These are phyloP conservation scores for Anthophora plumipes DNA, from an alignment of 2,888 invertebrate species.

Conservation along the genomic window DNA sequence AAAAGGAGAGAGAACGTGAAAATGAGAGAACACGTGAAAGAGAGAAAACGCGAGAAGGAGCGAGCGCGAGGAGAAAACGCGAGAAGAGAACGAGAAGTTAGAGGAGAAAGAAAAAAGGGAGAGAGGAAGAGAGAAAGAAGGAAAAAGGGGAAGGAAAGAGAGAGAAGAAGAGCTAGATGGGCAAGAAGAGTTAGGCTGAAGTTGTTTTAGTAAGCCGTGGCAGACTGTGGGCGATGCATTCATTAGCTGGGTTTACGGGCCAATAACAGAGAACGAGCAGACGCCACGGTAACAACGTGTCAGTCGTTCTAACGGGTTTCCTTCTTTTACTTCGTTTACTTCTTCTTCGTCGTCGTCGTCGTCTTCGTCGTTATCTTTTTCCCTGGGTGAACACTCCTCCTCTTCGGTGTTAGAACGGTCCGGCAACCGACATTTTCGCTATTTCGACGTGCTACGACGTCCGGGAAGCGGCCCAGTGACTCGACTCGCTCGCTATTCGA, in stretches of 20 bases:
- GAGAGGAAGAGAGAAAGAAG: no score
- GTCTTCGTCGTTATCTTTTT: conserved; percentile 19
- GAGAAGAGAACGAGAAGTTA: no score
- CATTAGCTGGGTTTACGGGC: conserved; percentile 81
- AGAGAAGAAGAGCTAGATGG: neutral
- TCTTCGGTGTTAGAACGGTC: conserved; percentile 21
- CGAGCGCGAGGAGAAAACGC: no score
- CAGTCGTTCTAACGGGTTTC: conserved; percentile 82
- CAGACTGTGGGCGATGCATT: conserved; percentile 80
- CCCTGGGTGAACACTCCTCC: neutral
- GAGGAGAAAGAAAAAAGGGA: no score
- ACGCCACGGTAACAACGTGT: conserved; percentile 81
- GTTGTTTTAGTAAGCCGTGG: conserved; percentile 74
- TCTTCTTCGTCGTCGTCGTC: conserved; percentile 30
- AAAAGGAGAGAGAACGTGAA: no score
- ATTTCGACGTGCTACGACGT: conserved; percentile 36
- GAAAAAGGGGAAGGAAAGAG: no score
- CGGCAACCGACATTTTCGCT: conserved; percentile 53
- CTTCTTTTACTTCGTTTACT: conserved; percentile 61
- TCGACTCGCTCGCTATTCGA: conserved; percentile 21
- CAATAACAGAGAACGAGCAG: conserved; percentile 77
- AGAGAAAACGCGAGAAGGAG: no score
- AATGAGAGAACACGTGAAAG: no score
- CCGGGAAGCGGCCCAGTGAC: conserved; percentile 53
- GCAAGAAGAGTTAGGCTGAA: conserved; percentile 68